Evolutionary conservation across 2,797 vertebrate species (phyloP).

Genomic region (Coluber constrictor): DNA sequence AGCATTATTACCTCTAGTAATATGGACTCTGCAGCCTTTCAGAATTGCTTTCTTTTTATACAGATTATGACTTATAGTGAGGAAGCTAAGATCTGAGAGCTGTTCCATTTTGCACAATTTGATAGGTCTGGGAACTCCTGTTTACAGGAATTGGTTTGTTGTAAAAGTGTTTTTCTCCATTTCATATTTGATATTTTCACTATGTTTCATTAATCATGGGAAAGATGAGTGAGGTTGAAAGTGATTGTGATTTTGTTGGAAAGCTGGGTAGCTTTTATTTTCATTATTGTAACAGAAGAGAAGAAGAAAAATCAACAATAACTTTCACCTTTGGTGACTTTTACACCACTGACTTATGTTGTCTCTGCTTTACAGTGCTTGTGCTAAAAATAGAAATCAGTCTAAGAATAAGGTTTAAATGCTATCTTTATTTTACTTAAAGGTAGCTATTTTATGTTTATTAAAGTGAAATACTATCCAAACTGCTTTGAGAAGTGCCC

Average conservation of each 20-base stretch:
- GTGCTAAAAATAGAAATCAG: background rate
- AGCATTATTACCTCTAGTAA: background rate
- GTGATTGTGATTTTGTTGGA: constrained; percentile 9
- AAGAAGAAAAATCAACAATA: constrained; percentile 35
- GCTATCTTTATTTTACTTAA: background rate
- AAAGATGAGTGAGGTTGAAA: constrained; percentile 53
- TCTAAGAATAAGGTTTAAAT: background rate
- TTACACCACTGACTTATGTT: background rate
- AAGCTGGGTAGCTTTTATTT: constrained; percentile 51
- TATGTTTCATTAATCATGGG: constrained; percentile 55
- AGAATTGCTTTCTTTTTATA: background rate
- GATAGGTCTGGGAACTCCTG: constrained; percentile 3
- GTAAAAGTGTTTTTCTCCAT: constrained; percentile 41
- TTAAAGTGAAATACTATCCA: background rate
- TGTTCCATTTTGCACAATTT: background rate
- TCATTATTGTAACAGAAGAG: background rate
- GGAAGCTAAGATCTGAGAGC: background rate
- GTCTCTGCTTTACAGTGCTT: constrained; percentile 23
- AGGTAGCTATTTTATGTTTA: background rate
- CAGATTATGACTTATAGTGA: background rate
- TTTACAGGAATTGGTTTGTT: constrained; percentile 30
- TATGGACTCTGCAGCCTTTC: background rate
- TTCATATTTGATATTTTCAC: constrained; percentile 35
- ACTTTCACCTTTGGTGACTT: constrained; percentile 37
- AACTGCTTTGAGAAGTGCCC: background rate